Evolutionary conservation across 1,140 invertebrate species (phyloP), one percentile per base, ranked within the genome.

Genomic region (Eupeodes corollae): DNA sequence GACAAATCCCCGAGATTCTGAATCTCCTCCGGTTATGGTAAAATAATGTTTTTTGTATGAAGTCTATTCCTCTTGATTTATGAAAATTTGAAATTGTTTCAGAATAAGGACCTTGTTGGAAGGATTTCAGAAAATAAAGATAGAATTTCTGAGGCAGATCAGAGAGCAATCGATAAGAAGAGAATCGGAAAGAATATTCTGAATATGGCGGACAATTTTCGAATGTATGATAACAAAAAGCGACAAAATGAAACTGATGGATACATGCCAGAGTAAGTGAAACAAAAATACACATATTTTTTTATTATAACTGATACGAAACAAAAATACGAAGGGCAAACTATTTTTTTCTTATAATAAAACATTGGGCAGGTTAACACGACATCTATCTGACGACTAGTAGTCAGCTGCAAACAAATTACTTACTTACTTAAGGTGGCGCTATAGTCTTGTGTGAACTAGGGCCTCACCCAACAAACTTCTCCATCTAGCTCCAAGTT

Each of bases 1-100:
- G 83, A 83, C 77, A 6, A 85, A 85, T 67, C 79, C 82, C 0
- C 44, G 46, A n/a, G 51, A 52, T 37, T 19, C 14, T n/a, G 38
- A 38, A 12, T 26, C 21, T 38, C 19, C 42, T 21, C 15, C 14
- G 21, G 46, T 42, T n/a, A 13, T n/a, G n/a, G n/a, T n/a, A 26
- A 26, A 26, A 26, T 26, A 26, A n/a, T n/a, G n/a, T 10, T 19
- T 43, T 15, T 8, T 43, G 14, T 12, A 41, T 11, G 9, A 41
- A 12, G 9, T 10, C 16, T 9, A 16, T 9, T 9, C 9, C 16
- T 11, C 15, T 41, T 41, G 5, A 39, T 40, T 19, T 16, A 13
- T 12, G 37, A 2, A 18, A 39, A 31, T 56, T 63, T 12, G 35
- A 49, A 14, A 16, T 35, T 43, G 33, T 30, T 11, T 33, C 38